Percentiles rank a stretch among this genome's conserved stretches.
Evolutionary conservation across 2,888 invertebrate species (phyloP).

Genomic region (Sminthurides aquaticus): DNA sequence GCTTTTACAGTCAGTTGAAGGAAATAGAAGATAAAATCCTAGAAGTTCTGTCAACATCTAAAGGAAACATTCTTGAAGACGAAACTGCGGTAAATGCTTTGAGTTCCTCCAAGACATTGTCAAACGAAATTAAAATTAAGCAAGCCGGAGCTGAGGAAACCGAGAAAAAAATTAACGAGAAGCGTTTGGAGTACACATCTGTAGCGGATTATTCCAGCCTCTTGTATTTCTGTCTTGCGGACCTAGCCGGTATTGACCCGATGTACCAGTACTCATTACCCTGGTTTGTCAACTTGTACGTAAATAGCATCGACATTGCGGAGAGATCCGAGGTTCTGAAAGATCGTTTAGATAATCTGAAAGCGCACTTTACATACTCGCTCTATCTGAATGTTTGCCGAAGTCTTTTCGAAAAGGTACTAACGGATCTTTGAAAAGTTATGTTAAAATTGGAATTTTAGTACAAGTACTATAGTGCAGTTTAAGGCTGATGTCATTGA

Average conservation of each 20-base stretch:
- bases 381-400: conserved; percentile 85
- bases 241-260: conserved; percentile 84
- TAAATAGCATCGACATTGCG: conserved; percentile 75
- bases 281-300: conserved; percentile 88
- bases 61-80: conserved; percentile 73
- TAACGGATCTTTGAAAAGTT: conserved; percentile 7
- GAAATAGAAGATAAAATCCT: conserved; percentile 84
- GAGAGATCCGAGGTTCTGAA: conserved; percentile 74
- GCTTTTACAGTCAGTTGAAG: conserved; percentile 58
- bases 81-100: conserved; percentile 68
- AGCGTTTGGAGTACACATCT: conserved; percentile 74
- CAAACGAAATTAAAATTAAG: conserved; percentile 86
- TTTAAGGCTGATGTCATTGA: no score
- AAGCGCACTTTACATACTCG: conserved; percentile 76
- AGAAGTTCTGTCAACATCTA: conserved; percentile 61
- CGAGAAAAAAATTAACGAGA: conserved; percentile 76
- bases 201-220: conserved; percentile 84
- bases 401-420: conserved; percentile 85
- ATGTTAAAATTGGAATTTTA: neutral
- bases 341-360: conserved; percentile 65
- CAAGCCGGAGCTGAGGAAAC: conserved; percentile 83
- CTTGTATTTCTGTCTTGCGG: conserved; percentile 79
- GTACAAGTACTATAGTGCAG: no score
- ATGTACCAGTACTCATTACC: conserved; percentile 94
- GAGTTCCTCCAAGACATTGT: conserved; percentile 78